Base-by-base conservation (phyloP, 2,888 invertebrate genomes). In the Ceraclea dissimilis region DNA sequence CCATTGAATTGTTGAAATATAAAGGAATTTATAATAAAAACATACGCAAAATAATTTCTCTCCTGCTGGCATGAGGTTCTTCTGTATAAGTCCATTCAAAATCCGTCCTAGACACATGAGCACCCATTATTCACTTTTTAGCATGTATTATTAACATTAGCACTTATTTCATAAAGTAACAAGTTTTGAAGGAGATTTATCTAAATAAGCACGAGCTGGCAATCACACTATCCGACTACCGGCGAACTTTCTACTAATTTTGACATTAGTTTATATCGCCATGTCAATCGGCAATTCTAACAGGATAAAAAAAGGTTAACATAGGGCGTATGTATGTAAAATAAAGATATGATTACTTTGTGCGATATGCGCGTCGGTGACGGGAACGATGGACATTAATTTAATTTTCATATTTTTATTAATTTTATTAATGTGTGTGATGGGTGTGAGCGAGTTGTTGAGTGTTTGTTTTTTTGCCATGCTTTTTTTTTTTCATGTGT, bases 21-120 rank as follows among this genome's bases (percentile, higher is more conserved):
- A 10, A 26, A 26, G 10, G 26, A 26, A 26, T 26, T n/a, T 10
- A 10, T 26, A 26, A n/a, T 39, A 8, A 19, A 22, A 26, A 69
- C 71, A 64, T 80, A 92, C 93, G 87, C 69, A 99, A 79, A 69
- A 99, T 99, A 66, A 92, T 82, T 78, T 93, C 93, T 60, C 99
- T 81, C 60, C 99, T 83, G 58, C 88, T 87, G 5, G 96, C 96
- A 72, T 99, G 99, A 10, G 99, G 99, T 71, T 99, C 98, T 68
- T 98, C 97, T 0, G 93, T 93, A 67, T 93, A 93, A 43, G 85
- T 84, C 98, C 98, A 99, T 71, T 98, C 96, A 69, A 96, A 99
- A 76, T 99, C 97, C 1, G 83, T 88, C 67, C 94, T 83, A 19
- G 97, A 93, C 48, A 96, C 95, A 68, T 83, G 85, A 64, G 93